Base-by-base conservation (phyloP, 2,888 invertebrate species). In the Drosophila monieri region DNA sequence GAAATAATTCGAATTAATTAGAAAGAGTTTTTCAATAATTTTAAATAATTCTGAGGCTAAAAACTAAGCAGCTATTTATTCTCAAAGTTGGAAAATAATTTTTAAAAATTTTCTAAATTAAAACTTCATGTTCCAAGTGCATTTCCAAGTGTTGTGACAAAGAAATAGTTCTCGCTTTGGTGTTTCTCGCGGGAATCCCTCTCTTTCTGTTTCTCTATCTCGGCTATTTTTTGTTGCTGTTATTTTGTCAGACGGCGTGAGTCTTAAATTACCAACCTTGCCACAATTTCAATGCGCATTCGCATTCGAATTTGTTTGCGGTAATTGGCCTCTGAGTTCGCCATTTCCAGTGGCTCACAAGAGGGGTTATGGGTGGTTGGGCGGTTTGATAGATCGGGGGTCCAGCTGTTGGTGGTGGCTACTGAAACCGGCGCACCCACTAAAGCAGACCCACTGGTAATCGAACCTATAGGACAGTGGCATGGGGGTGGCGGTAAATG, bases 241-340 rank as follows among this genome's bases (percentile, higher is more conserved):
- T 60, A 27, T 58, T 35, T 60, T 41, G 60, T 59, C 54, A 68
- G 62, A 57, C 83, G 76, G 81, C 81, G 88, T 83, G 81, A 83
- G 81, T 83, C 88, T 83, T 83, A 86, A 88, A 85, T 88, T 85
- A 88, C 88, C 85, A 86, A 86, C 88, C 84, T 86, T 85, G 84
- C 84, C 84, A 86, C 88, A 83, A 83, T 83, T 84, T 86, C 88
- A 86, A 84, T 84, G 85, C 80, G 78, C 87, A 88, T 88, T 85
- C 88, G 74, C 65, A 74, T 74, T 74, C 75, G 88, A 86, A 85
- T 89, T 89, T 78, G 76, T 87, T 85, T 76, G 80, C 88, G 79
- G 89, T 89, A 89, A 90, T 89, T 89, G 90, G 88, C 88, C 74
- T 64, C 72, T 27, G 55, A 59, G 74, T 49, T 67, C 53, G 73